Conservation (phyloP, 2,113 vertebrate genomes). For the Ptilonorhynchus violaceus region DNA sequence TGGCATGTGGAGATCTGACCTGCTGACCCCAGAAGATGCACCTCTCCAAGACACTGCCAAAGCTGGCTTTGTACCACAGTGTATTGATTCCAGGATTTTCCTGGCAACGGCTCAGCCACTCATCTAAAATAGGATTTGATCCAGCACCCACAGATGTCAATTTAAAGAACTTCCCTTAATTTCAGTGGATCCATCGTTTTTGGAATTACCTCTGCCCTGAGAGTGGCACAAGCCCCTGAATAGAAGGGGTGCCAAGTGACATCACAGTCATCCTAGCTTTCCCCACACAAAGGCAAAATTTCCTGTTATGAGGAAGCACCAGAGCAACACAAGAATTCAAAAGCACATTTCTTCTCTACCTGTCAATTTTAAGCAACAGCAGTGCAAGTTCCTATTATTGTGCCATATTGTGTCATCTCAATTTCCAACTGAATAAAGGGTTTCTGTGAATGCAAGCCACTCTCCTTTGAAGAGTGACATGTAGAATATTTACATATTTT, state of each 20-base stretch:
- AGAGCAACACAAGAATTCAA: background rate
- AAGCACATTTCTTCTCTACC: background rate
- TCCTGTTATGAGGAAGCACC: background rate
- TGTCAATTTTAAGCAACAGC: background rate
- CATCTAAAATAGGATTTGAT: background rate
- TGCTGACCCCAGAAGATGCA: background rate
- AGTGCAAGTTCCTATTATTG: background rate
- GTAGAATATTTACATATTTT: constrained; percentile 3
- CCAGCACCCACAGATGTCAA: background rate
- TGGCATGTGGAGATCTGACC: background rate
- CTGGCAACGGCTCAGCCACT: background rate
- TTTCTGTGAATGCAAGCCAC: background rate
- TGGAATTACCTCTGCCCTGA: background rate
- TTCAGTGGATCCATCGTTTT: background rate
- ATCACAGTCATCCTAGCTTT: background rate
- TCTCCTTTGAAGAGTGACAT: background rate
- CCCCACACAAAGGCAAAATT: background rate
- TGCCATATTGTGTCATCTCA: background rate
- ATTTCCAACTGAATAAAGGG: background rate
- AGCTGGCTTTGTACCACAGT: background rate
- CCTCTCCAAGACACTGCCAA: background rate
- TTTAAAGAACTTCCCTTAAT: background rate
- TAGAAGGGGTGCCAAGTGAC: background rate
- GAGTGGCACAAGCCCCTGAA: background rate
- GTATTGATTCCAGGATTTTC: background rate